phyloP scores from a whole-genome alignment of 2,113 vertebrate species.

The Mustela lutreola region DNA sequence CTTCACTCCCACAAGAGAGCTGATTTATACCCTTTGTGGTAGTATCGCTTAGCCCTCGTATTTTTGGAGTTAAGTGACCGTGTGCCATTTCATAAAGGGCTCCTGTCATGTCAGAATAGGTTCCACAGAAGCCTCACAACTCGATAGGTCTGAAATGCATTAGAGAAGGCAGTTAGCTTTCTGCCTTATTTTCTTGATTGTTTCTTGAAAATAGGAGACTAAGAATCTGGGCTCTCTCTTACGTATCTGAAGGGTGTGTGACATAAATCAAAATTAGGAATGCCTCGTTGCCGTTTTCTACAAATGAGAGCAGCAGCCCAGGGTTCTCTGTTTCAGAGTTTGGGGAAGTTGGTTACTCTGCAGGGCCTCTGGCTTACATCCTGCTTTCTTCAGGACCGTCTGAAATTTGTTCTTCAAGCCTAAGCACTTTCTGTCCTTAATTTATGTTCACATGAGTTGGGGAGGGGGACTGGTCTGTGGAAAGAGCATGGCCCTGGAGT shows the following conservation, averaged over 20 bases:
- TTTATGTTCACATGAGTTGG: not conserved
- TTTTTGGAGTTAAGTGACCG: not conserved
- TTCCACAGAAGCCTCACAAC: not conserved
- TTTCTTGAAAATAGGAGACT: not conserved
- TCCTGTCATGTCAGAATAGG: not conserved
- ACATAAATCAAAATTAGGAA: not conserved
- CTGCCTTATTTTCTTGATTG: not conserved
- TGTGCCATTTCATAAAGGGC: not conserved
- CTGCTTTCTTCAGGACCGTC: not conserved
- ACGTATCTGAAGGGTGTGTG: not conserved
- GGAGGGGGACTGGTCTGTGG: not conserved
- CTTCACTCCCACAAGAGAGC: not conserved
- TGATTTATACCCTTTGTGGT: not conserved
- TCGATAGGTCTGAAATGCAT: not conserved
- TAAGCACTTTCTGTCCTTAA: not conserved
- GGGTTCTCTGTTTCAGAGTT: not conserved
- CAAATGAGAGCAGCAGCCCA: not conserved
- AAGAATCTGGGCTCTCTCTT: not conserved
- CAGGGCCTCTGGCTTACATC: not conserved
- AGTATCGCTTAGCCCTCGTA: not conserved
- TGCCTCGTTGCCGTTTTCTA: not conserved
- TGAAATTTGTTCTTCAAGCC: not conserved
- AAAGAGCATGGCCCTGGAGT: not conserved
- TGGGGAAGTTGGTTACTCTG: not conserved
- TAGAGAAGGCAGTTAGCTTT: slow-evolving; percentile 23